Evolutionary conservation across 2,113 vertebrate species (phyloP), one percentile per base, ranked within the genome.

Genomic region (Hiodon alosoides): DNA sequence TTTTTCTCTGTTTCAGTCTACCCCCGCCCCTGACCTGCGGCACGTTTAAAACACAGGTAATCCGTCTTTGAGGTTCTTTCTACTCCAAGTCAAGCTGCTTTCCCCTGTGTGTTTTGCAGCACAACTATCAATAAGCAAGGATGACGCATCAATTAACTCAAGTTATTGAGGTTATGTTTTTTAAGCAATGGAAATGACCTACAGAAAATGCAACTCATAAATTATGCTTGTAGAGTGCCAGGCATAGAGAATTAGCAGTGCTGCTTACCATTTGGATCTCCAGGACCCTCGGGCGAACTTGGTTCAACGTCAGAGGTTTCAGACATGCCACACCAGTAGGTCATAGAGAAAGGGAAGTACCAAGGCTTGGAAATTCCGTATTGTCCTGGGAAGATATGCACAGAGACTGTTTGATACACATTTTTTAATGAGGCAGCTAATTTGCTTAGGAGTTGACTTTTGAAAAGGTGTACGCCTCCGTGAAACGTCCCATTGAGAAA

Each of bases 331-430:
- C 92, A 91, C 97, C 97, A 98, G 70, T 98, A 97, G 0, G 94
- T 94, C n/a, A 90, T 87, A 0, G 94, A 95, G 69, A 95, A 94
- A 60, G 93, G 97, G 76, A 98, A 99, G 83, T 96, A 98, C 95
- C 96, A 99, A 0, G 94, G 94, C 81, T 90, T 95, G 3, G 97
- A 93, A 80, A 99, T 95, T 61, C 97, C 97, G 69, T 94, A 99
- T 72, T 99, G 95, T 59, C 97, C 97, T 99, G 84, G 81, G 91
- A 83, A 77, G 47, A 72, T 66, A 75, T 65, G 66, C 10, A 78
- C 74, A 66, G 58, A 72, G 17, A 60, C 8, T 10, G 3, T 5
- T 51, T 17, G 16, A 57, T 5, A n/a, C 52, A 58, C 4, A 59
- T 59, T 4, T 60, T 48, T 59, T 72, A 53, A 62, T 47, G 9